Base-by-base conservation (phyloP, 2,113 vertebrate genomes). In the Phylloscopus trochiloides region DNA sequence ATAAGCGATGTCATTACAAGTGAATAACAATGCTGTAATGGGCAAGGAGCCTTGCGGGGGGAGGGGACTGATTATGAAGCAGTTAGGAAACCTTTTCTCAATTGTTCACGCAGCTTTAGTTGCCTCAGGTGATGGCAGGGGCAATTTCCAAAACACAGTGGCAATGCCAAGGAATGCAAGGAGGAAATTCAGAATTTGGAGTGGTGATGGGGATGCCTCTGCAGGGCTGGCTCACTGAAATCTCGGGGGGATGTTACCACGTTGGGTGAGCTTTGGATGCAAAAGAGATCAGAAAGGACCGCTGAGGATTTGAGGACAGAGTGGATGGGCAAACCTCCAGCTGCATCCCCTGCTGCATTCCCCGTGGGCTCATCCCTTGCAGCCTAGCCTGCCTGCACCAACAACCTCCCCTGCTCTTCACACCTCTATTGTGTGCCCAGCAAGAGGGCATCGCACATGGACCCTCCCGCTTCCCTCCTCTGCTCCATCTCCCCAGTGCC, bases 1-100 rank as follows among this genome's bases (percentile, higher is more conserved):
- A 95, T 92, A 97, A 97, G 96, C 85, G 38, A 94, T 94, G 94
- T 80, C 96, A 94, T 97, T 95, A 95, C 73, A 93, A 86, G 76
- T 71, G 84, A 97, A 92, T 91, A 97, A 68, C 75, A 93, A 88
- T 65, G 79, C 88, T 92, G 65, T 76, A 93, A 96, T 54, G 85
- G 87, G 93, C 12, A 48, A 95, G 54, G 78, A 66, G 68, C 80
- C 67, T 92, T n/a, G 29, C 67, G 70, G 94, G 78, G 81, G 81
- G 90, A 91, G 74, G 78, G 78, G 85, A 83, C 34, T 91, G 86
- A 92, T 94, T 91, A 95, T 72, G 72, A 87, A 87, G 94, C 75
- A 87, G 31, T 92, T 92, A 84, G 63, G 55, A 93, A 90, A 86
- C 20, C 67, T 91, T 79, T 92, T 65, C 86, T 83, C 72, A 88